Conservation (phyloP, 2,797 vertebrate species). For the Enteromius fasciolatus region DNA sequence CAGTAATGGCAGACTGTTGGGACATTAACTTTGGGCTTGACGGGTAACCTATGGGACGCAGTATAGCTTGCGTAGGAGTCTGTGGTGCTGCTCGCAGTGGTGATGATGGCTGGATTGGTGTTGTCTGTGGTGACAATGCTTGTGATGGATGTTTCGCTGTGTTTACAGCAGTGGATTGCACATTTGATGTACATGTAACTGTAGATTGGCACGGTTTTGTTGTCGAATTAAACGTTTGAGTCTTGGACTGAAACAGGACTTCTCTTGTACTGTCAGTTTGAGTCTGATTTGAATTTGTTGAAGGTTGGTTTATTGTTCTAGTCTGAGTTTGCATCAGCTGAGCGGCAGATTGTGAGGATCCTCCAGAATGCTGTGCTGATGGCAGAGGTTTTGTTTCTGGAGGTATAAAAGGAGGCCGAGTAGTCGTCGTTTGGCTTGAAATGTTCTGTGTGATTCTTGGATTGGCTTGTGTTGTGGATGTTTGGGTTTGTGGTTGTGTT, state of each 20-base stretch:
- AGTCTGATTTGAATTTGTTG: conserved; percentile 22
- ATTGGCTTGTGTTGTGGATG: conserved; percentile 36
- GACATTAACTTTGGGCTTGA: conserved; percentile 57
- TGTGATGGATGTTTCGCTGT: conserved; percentile 32
- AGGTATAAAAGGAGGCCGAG: conserved; percentile 13
- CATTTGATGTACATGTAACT: conserved; percentile 14
- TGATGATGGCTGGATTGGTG: conserved; percentile 50
- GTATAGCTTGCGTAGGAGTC: conserved; percentile 38
- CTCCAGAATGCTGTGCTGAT: conserved; percentile 17
- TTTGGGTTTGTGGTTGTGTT: conserved; percentile 58
- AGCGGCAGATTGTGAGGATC: conserved; percentile 14
- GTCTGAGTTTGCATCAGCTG: not conserved
- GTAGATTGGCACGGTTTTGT: conserved; percentile 33
- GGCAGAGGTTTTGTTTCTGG: conserved; percentile 16
- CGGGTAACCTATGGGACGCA: conserved; percentile 40
- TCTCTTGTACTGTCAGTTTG: conserved; percentile 34
- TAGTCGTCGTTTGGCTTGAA: conserved; percentile 16
- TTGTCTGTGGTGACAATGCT: conserved; percentile 21
- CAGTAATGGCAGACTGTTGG: conserved; percentile 52
- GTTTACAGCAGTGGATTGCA: conserved; percentile 11
- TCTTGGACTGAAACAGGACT: conserved; percentile 23
- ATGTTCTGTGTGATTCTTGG: conserved; percentile 49
- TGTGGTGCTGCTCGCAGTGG: conserved; percentile 55
- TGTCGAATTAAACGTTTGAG: conserved; percentile 11
- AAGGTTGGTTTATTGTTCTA: conserved; percentile 8